phyloP scores from a whole-genome alignment of 2,888 invertebrate genomes.

The Seira ritae region DNA sequence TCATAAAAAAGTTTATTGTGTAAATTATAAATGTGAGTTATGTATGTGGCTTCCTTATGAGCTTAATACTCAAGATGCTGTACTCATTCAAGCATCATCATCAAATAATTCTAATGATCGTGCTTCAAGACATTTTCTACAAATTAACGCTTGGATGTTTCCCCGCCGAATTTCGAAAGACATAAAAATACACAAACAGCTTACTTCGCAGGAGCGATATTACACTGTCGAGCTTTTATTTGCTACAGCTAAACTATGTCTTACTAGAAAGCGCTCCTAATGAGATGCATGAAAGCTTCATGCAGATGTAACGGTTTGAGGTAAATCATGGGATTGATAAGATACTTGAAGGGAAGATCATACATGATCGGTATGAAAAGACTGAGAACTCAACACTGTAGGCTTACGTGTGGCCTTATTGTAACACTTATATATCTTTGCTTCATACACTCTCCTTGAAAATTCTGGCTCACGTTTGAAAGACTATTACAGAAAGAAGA shows the following conservation, averaged over 20 bases:
- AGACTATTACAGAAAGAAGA: slow-evolving; percentile 48
- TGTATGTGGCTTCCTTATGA: not conserved
- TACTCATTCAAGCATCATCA: not conserved
- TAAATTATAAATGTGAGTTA: too few relatives aligned
- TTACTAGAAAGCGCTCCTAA: not conserved
- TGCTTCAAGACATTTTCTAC: not conserved
- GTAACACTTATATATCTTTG: slow-evolving; percentile 42
- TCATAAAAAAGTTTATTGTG: too few relatives aligned
- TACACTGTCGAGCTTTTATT: not conserved
- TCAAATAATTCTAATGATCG: not conserved
- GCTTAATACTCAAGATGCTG: not conserved
- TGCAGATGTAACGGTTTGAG: not conserved
- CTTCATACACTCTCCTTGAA: slow-evolving; percentile 44
- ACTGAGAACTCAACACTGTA: slow-evolving; percentile 56
- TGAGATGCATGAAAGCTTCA: not conserved
- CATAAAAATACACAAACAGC: too few relatives aligned
- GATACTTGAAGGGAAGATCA: slow-evolving; percentile 35
- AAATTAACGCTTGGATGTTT: too few relatives aligned
- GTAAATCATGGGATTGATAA: slow-evolving; percentile 34
- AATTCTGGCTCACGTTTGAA: slow-evolving; percentile 34
- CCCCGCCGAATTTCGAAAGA: not conserved
- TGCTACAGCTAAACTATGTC: not conserved
- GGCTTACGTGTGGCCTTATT: slow-evolving; percentile 59
- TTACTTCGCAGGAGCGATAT: not conserved
- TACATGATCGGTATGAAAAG: slow-evolving; percentile 45